A percentile compares a stretch with the other conserved stretches of the same genome.
Conservation (phyloP, 2,113 vertebrate genomes). For the Cochlearius cochlearius region DNA sequence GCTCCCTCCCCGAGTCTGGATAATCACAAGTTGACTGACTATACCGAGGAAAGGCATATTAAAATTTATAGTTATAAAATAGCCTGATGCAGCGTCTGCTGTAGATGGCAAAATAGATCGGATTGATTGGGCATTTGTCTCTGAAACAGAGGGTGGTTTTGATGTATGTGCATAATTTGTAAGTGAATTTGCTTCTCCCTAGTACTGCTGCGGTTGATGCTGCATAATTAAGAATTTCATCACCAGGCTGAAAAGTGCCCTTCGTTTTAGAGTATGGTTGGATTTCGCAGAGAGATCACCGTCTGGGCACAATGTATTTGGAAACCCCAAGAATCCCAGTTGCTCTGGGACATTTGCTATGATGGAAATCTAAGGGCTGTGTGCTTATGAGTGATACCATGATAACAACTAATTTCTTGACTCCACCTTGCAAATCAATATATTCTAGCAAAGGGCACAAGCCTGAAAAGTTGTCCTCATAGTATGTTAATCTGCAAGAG, state of each 20-base stretch:
- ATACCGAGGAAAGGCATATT: not conserved
- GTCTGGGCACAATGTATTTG: not conserved
- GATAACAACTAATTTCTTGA: not conserved
- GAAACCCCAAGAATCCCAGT: not conserved
- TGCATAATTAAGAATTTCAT: conserved; percentile 54
- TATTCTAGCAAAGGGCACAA: not conserved
- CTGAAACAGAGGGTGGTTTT: conserved; percentile 52
- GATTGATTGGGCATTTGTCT: conserved; percentile 57
- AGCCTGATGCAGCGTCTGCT: conserved; percentile 30
- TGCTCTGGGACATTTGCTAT: not conserved
- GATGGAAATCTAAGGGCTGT: not conserved
- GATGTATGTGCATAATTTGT: conserved; percentile 57
- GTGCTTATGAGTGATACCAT: not conserved
- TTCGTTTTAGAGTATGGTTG: not conserved
- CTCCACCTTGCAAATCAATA: not conserved
- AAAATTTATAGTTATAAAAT: conserved; percentile 49
- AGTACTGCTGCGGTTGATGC: not conserved
- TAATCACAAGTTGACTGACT: conserved; percentile 31
- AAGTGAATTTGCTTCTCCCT: conserved; percentile 29
- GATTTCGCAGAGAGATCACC: not conserved
- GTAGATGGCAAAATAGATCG: conserved; percentile 24
- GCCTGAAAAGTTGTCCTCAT: not conserved
- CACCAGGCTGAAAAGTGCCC: not conserved
- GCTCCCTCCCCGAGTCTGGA: not conserved
- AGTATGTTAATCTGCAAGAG: not conserved